Conservation (phyloP, 2,888 invertebrate species). For the Drosophila greeni region DNA sequence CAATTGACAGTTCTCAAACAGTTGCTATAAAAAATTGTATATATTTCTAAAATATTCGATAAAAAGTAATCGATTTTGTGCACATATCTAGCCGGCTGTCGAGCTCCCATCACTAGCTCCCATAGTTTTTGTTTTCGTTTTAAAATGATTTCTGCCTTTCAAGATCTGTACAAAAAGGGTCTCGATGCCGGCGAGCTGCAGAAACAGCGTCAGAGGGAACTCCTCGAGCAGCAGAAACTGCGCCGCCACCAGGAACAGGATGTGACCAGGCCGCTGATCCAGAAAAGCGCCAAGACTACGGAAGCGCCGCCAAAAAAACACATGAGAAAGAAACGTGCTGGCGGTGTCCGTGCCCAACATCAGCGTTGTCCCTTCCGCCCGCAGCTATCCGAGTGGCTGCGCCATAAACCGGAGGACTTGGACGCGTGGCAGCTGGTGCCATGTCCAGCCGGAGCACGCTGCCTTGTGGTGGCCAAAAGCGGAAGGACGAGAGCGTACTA, state of each 20-base stretch:
- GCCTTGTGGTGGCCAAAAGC: constrained; percentile 87
- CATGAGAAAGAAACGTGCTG: constrained; percentile 34
- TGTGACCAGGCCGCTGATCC: constrained; percentile 39
- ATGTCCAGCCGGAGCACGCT: constrained; percentile 91
- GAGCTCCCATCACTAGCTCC: not conserved
- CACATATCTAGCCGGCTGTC: constrained; percentile 1
- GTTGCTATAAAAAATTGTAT: not conserved
- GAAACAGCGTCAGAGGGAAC: constrained; percentile 62
- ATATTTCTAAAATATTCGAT: not conserved
- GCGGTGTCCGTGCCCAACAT: constrained; percentile 6
- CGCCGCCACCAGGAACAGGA: constrained; percentile 72
- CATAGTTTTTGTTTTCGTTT: not conserved
- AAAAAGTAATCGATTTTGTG: not conserved
- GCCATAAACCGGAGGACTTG: constrained; percentile 89
- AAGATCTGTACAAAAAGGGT: constrained; percentile 58
- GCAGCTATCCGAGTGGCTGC: constrained; percentile 96
- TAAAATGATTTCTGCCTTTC: constrained; percentile 50
- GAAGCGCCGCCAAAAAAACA: constrained; percentile 4
- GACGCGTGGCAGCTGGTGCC: constrained; percentile 86
- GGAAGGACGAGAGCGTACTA: constrained; percentile 85
- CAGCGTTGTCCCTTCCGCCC: constrained; percentile 79
- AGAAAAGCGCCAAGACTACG: not conserved
- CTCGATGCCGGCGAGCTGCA: constrained; percentile 58
- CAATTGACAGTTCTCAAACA: too few species aligned
- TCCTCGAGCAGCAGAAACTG: constrained; percentile 73